Evolutionary conservation across 2,113 vertebrate genomes (phyloP).

Genomic region (Euleptes europaea): DNA sequence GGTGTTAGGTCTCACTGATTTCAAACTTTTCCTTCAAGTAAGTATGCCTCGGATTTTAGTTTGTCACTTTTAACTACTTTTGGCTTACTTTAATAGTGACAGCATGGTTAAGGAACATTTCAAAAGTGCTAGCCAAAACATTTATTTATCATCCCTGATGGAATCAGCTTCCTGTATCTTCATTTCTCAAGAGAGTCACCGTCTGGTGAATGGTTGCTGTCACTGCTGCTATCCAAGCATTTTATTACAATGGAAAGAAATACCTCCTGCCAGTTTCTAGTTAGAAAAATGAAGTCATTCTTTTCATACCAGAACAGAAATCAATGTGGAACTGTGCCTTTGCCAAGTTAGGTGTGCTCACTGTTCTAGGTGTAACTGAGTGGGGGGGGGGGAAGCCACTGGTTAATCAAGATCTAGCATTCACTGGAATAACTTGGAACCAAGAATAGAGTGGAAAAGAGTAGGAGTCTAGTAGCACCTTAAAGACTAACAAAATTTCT

Average conservation of each 20-base stretch:
- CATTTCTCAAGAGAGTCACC: neutral
- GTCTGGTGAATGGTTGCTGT: neutral
- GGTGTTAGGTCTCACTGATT: neutral
- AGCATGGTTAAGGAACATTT: neutral
- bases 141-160: neutral
- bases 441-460: neutral
- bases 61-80: no score
- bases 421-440: neutral
- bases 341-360: neutral
- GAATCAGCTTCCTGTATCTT: neutral
- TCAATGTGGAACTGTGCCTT: neutral
- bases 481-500: no score
- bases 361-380: neutral
- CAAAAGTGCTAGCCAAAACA: constrained; percentile 7
- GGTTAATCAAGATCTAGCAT: neutral
- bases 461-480: no score
- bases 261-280: neutral
- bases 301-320: neutral
- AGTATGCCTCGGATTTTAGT: neutral
- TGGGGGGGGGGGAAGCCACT: neutral
- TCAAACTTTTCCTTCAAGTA: neutral
- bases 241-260: constrained; percentile 7
- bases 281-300: constrained; percentile 9
- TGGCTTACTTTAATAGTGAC: neutral
- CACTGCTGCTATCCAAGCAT: neutral